These are phyloP conservation scores for Centropus bengalensis DNA, from an alignment of 2,113 vertebrate species.

Conservation along the genomic window DNA sequence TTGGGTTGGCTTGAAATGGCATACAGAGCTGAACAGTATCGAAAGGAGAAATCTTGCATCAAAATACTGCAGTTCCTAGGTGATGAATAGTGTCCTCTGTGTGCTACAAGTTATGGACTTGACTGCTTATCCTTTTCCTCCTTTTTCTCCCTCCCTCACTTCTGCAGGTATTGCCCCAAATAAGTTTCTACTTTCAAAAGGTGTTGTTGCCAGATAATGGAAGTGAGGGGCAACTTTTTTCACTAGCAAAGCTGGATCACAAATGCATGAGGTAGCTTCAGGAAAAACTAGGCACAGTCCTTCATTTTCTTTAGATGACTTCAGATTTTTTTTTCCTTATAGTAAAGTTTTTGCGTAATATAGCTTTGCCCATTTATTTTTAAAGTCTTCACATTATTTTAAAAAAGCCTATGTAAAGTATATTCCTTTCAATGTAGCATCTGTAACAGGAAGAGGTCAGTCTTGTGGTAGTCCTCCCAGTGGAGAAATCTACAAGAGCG, in stretches of 20 bases:
- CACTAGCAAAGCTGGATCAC: background rate
- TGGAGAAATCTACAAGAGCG: background rate
- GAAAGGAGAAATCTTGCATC: background rate
- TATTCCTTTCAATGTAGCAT: background rate
- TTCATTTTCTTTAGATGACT: background rate
- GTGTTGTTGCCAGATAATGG: background rate
- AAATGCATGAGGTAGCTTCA: background rate
- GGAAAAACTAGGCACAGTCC: background rate
- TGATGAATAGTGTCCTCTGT: background rate
- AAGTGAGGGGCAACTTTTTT: background rate
- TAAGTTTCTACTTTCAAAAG: background rate
- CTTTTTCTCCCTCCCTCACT: background rate
- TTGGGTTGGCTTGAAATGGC: background rate
- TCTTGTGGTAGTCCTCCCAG: background rate
- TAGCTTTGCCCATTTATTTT: background rate
- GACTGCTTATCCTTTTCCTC: background rate
- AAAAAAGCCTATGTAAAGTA: background rate
- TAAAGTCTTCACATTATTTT: background rate
- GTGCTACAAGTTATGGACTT: background rate
- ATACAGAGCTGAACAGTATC: background rate
- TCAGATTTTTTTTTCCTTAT: background rate
- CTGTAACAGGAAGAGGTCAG: background rate
- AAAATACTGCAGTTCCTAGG: background rate
- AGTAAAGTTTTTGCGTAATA: background rate
- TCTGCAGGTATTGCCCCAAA: background rate